Conservation (phyloP, 2,113 vertebrate species). For the Melozone crissalis region DNA sequence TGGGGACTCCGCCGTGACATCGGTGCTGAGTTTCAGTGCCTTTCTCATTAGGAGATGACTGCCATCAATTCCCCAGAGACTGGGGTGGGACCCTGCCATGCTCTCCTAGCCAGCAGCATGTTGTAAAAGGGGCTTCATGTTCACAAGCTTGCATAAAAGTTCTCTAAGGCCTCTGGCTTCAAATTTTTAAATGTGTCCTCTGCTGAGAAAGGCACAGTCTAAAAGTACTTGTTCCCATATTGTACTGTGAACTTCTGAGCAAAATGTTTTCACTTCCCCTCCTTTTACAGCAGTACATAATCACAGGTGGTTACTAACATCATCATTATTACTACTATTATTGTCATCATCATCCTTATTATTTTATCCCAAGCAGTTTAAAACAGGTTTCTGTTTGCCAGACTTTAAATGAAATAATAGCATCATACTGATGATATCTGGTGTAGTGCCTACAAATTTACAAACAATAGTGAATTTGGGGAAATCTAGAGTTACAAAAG, state of each 20-base stretch:
- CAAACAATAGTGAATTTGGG: not conserved
- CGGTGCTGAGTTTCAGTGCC: conserved; percentile 64
- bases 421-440: not conserved
- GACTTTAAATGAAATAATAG: not conserved
- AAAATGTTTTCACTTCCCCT: not conserved
- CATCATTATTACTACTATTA: not conserved
- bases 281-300: not conserved
- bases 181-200: not conserved
- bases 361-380: not conserved
- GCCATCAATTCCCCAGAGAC: conserved; percentile 30
- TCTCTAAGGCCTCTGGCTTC: not conserved
- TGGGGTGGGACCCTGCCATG: not conserved
- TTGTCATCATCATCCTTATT: no score
- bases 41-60: conserved; percentile 74
- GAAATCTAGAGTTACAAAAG: not conserved
- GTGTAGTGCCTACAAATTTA: not conserved
- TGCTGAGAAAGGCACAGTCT: not conserved
- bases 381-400: not conserved
- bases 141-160: not conserved
- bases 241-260: not conserved
- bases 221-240: not conserved
- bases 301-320: not conserved
- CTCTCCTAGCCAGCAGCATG: not conserved
- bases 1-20: conserved; percentile 69
- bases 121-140: not conserved